Base-by-base conservation (phyloP, 2,888 invertebrate genomes). In the Pterostichus madidus region DNA sequence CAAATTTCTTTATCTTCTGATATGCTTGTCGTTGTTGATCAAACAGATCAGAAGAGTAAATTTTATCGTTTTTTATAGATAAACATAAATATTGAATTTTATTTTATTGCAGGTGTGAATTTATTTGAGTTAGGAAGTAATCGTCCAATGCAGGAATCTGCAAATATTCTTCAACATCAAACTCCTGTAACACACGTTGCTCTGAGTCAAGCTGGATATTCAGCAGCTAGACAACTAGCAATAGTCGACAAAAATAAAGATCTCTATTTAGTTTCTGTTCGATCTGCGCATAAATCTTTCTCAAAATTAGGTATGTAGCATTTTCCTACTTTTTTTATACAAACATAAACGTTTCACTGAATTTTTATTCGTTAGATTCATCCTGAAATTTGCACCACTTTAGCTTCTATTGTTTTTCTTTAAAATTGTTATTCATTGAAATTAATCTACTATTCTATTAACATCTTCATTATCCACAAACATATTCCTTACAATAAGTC, bases 231-330 rank as follows among this genome's bases (percentile, higher is more conserved):
- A 84, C 95, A 95, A 86, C 90, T 99, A 61, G 97, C 97, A 0
- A 91, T 99, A 83, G 92, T 99, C 32, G 99, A 99, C 90, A 94
- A 93, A 86, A 98, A 98, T 88, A 93, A 95, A 86, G 98, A 99
- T 89, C 91, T 99, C 13, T 96, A 95, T 88, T 92, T 99, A 15
- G 93, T 96, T 2, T 93, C 95, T 83, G 92, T 95, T 7, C 93
- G 94, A 87, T 93, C 94, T 80, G 88, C 91, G 31, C 91, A 92
- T 85, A 92, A 94, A 84, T 93, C 93, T 86, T 93, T 94, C 84
- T 91, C 93, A n/a, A 96, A 96, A 91, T 90, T 96, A 84, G 95
- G 96, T 95, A 88, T 88, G 90, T 85, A 64, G 17, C 6, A 44
- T 39, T 39, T 39, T 13, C 8, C n/a, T n/a, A n/a, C n/a, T n/a